Evolutionary conservation across 2,797 vertebrate species (phyloP).

Genomic region (Chromis chromis): DNA sequence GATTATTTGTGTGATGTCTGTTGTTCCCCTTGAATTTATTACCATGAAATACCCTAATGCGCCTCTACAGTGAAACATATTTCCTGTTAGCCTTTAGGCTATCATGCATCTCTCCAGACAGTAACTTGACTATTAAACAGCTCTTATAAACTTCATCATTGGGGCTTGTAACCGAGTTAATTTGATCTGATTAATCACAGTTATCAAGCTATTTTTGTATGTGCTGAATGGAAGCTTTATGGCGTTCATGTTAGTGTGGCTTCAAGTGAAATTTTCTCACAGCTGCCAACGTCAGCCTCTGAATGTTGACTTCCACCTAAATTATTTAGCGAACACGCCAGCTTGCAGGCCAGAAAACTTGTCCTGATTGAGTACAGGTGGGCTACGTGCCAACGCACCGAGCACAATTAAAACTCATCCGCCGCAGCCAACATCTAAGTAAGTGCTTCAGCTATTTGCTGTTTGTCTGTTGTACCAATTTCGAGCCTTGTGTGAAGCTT

Average conservation of each 20-base stretch:
- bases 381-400: slow-evolving; percentile 16
- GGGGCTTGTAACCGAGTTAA: slow-evolving; percentile 1
- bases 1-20: slow-evolving; percentile 9
- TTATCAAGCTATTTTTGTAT: slow-evolving; percentile 23
- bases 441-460: slow-evolving; percentile 17
- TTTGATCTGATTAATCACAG: slow-evolving; percentile 18
- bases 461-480: slow-evolving; percentile 10
- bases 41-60: slow-evolving; percentile 18
- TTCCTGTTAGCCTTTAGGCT: slow-evolving; percentile 30
- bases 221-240: slow-evolving; percentile 18
- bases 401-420: slow-evolving; percentile 24
- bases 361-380: slow-evolving; percentile 26
- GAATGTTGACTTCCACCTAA: slow-evolving; percentile 32
- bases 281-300: slow-evolving; percentile 23
- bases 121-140: slow-evolving; percentile 5
- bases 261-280: slow-evolving; percentile 25
- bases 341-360: slow-evolving; percentile 46
- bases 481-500: slow-evolving; percentile 23
- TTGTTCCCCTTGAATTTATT: slow-evolving; percentile 18
- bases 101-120: background rate
- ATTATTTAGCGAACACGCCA: slow-evolving; percentile 53
- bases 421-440: slow-evolving; percentile 9
- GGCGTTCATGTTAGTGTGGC: background rate
- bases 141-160: slow-evolving; percentile 9
- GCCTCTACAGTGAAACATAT: slow-evolving; percentile 2